These are phyloP conservation scores for Ctenicera cuprea DNA, from an alignment of 2,888 invertebrate species.

Conservation along the genomic window DNA sequence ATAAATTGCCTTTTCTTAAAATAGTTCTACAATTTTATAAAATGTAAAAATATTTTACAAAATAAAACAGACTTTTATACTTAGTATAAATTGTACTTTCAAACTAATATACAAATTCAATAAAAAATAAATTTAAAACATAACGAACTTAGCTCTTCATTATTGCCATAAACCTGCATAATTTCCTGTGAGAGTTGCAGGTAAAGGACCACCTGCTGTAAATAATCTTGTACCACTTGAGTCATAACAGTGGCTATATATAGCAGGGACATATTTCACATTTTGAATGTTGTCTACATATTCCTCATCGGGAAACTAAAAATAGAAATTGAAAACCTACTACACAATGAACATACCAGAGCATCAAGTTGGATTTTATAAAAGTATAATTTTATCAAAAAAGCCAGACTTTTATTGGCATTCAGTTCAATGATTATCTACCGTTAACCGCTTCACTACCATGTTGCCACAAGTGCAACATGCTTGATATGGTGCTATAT, in stretches of 20 bases:
- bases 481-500: too few species aligned
- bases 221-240: conserved; percentile 93
- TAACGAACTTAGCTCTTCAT: conserved; percentile 51
- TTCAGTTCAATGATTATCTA: too few species aligned
- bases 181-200: conserved; percentile 93
- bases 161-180: conserved; percentile 97
- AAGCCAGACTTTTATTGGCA: too few species aligned
- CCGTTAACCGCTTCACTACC: too few species aligned
- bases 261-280: conserved; percentile 92
- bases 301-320: conserved; percentile 88
- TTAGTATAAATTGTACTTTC: conserved; percentile 34
- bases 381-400: too few species aligned
- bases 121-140: conserved; percentile 4
- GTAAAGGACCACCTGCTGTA: conserved; percentile 96
- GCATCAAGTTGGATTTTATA: too few species aligned
- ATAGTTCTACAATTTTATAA: conserved; percentile 21
- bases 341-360: too few species aligned
- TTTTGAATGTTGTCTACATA: conserved; percentile 89
- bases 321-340: conserved; percentile 52
- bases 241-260: conserved; percentile 98
- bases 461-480: too few species aligned
- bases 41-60: conserved; percentile 20
- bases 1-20: conserved; percentile 13
- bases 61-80: conserved; percentile 35
- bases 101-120: conserved; percentile 4